Conservation (phyloP, 2,113 vertebrate genomes). For the Taurulus bubalis region DNA sequence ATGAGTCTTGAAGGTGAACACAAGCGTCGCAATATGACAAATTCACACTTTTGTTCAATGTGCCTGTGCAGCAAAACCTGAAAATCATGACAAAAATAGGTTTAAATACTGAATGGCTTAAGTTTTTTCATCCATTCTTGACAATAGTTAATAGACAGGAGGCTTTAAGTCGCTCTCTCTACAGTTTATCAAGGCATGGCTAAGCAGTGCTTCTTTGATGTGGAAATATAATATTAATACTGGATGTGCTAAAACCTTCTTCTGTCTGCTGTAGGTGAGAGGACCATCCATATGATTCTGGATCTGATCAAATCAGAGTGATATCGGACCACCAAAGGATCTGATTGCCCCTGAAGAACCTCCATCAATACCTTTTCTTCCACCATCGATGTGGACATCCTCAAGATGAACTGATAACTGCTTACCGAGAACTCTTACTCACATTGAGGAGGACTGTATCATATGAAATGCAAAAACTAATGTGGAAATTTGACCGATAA, state of each 20-base stretch:
- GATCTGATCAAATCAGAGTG: conserved; percentile 93
- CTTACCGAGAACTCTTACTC: conserved; percentile 37
- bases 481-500: not conserved
- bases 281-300: conserved; percentile 91
- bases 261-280: conserved; percentile 85
- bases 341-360: conserved; percentile 2
- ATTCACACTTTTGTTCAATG: not conserved
- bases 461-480: conserved; percentile 7
- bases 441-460: conserved; percentile 49
- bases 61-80: not conserved
- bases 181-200: not conserved
- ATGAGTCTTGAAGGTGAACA: conserved; percentile 94
- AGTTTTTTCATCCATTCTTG: not conserved
- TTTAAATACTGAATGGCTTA: not conserved
- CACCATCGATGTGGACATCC: not conserved
- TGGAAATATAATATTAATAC: not conserved
- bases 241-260: not conserved
- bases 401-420: not conserved
- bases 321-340: conserved; percentile 61
- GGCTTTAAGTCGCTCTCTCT: not conserved
- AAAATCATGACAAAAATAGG: not conserved
- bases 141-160: not conserved
- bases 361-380: not conserved
- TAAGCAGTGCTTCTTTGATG: not conserved
- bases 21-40: not conserved